A percentile compares a stretch with the other conserved stretches of the same genome.
Evolutionary conservation across 2,797 vertebrate genomes (phyloP).

Genomic region (Amblyopsis hoosieri): DNA sequence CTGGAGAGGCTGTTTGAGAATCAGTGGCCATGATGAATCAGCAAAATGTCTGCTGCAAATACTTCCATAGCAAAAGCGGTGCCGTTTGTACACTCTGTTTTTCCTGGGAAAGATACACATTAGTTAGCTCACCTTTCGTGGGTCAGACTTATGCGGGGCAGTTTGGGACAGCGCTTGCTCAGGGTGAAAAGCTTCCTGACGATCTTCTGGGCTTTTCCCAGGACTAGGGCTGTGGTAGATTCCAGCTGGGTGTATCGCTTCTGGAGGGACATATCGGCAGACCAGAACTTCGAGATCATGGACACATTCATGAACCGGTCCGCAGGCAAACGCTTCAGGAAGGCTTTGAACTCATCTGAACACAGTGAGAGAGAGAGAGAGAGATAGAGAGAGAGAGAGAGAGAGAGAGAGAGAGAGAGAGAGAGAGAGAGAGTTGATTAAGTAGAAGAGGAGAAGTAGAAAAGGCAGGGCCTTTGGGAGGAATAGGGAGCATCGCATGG

Average conservation of each 20-base stretch:
- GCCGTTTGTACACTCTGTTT: slow-evolving; percentile 13
- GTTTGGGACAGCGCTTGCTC: slow-evolving; percentile 92
- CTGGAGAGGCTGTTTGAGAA: no score
- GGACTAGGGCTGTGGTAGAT: slow-evolving; percentile 81
- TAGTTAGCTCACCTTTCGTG: slow-evolving; percentile 85
- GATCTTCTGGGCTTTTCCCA: slow-evolving; percentile 87
- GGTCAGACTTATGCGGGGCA: slow-evolving; percentile 89
- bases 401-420: neutral
- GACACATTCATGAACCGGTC: slow-evolving; percentile 92
- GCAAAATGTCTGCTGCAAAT: no score
- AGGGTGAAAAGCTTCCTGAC: slow-evolving; percentile 93
- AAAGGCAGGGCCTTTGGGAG: no score
- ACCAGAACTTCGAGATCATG: slow-evolving; percentile 89
- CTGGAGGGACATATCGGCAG: slow-evolving; percentile 84
- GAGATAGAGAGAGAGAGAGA: neutral
- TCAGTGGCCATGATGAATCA: no score
- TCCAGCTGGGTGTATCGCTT: slow-evolving; percentile 90
- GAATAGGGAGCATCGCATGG: no score
- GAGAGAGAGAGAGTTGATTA: neutral
- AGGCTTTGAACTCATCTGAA: slow-evolving; percentile 91
- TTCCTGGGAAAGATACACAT: neutral
- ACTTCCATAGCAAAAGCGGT: slow-evolving; percentile 3
- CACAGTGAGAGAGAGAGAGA: neutral
- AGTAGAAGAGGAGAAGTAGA: no score
- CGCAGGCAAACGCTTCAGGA: slow-evolving; percentile 87